A percentile compares a stretch with the other conserved stretches of the same genome.
Conservation (phyloP, 2,113 vertebrate species). For the Xyrauchen texanus region DNA sequence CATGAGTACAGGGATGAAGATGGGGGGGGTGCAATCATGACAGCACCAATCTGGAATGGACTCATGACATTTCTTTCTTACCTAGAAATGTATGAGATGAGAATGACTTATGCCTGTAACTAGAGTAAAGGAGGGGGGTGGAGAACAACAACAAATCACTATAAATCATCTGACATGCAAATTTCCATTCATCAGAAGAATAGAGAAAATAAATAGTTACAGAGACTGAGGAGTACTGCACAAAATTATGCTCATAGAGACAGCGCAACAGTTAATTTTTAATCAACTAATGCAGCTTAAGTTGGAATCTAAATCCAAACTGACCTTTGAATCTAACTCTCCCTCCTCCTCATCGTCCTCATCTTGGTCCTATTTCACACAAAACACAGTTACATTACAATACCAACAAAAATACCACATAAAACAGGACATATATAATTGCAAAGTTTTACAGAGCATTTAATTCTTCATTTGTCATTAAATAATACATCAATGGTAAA, state of each 20-base stretch:
- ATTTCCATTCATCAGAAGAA: slow-evolving; percentile 20
- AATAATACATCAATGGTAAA: slow-evolving; percentile 40
- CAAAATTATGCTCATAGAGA: background rate
- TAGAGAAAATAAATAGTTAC: slow-evolving; percentile 5
- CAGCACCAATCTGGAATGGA: background rate
- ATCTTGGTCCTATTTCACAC: slow-evolving; percentile 82
- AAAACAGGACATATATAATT: background rate
- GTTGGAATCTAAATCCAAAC: slow-evolving; percentile 20
- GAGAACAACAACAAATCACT: slow-evolving; percentile 75
- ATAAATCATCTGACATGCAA: slow-evolving; percentile 66
- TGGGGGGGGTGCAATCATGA: slow-evolving; percentile 19
- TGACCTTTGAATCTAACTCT: slow-evolving; percentile 81
- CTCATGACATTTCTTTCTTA: slow-evolving; percentile 85
- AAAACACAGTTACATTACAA: slow-evolving; percentile 47
- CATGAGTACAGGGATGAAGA: background rate
- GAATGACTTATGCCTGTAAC: slow-evolving; percentile 94
- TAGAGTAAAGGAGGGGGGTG: slow-evolving; percentile 40
- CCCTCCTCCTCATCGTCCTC: slow-evolving; percentile 92
- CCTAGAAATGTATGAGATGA: slow-evolving; percentile 96
- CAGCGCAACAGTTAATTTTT: background rate
- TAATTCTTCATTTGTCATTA: background rate
- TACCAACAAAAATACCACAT: background rate
- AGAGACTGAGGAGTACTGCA: background rate
- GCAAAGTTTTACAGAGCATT: background rate
- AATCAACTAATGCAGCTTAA: background rate